Base-by-base conservation (phyloP, 2,888 invertebrate genomes). In the Hemistola chrysoprasaria region DNA sequence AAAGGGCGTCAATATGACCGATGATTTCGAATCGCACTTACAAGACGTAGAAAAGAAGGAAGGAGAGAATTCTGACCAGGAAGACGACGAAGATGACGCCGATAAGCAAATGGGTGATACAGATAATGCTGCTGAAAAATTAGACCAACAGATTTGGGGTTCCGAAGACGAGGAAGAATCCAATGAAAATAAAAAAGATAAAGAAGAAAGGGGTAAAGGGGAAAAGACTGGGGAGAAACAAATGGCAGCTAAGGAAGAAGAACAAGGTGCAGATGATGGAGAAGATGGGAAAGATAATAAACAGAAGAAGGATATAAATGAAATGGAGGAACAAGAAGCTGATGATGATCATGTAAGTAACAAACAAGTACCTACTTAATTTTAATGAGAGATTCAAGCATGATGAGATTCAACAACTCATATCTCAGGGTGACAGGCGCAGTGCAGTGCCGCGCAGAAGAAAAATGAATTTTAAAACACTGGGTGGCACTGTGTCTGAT, bases 31-130 rank as follows among this genome's bases (percentile, higher is more conserved):
- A 40, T 96, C 95, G 0, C 94, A 96, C 74, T 78, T 95, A 40
- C 96, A 97, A 70, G 91, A 98, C 65, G 81, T 95, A 8, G 94
- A 95, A 1, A 91, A 93, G 48, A 91, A 93, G 71, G 91, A 91
- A 41, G 81, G 75, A 0, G 92, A 92, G 2, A 91, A 93, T 10
- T 92, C 92, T 0, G 87, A 92, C 0, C 90, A 87, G 50, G 83
- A 94, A 7, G 91, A 94, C 7, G 92, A 94, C 16, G 91, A 95
- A 47, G 94, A 95, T 9, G 95, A 98, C 56, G 89, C 95, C 1
- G 98, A 98, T 53, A 98, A 98, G 71, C 95, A 98, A 90, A 98
- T 99, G 97, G 99, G 98, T 10, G 97, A 99, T 41, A 95, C 96
- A 0, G 96, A 95, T 49, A 93, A 94, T 62, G 94, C 92, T n/a